These are phyloP conservation scores for Sebastes dallii DNA, from an alignment of 2,797 vertebrate species.

Conservation along the genomic window DNA sequence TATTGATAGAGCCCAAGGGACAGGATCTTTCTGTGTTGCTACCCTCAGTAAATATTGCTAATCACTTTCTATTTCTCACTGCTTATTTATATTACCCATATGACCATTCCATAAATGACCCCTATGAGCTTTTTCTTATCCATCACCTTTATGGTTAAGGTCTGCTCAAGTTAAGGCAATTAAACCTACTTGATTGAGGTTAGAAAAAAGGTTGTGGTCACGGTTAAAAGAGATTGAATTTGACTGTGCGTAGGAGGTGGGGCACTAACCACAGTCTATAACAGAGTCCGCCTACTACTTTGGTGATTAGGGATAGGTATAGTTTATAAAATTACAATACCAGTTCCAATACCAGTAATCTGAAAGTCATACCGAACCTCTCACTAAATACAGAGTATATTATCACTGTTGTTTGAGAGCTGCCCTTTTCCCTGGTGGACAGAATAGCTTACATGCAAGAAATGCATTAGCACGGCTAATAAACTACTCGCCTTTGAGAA, in stretches of 20 bases:
- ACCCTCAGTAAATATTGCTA: not conserved
- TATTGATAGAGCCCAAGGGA: not conserved
- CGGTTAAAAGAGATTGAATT: not conserved
- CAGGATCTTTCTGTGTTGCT: not conserved
- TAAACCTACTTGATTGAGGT: not conserved
- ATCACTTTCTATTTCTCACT: not conserved
- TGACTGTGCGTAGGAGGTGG: not conserved
- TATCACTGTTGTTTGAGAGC: slow-evolving; percentile 10
- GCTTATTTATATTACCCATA: not conserved
- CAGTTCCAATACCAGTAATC: too few relatives aligned
- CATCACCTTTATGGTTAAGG: not conserved
- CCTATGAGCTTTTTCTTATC: not conserved
- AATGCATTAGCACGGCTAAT: slow-evolving; percentile 60
- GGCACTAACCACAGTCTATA: not conserved
- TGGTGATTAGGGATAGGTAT: not conserved
- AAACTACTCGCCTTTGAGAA: slow-evolving; percentile 32
- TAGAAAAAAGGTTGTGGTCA: not conserved
- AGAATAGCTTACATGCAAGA: slow-evolving; percentile 33
- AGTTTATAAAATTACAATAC: too few relatives aligned
- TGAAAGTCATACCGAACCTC: not conserved
- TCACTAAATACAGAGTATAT: slow-evolving; percentile 2
- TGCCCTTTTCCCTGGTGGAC: slow-evolving; percentile 19
- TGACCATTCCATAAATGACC: not conserved
- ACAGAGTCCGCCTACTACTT: not conserved
- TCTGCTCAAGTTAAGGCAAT: not conserved